These are phyloP conservation scores for Eudyptes chrysolophus DNA, from an alignment of 2,113 vertebrate species.

Conservation along the genomic window DNA sequence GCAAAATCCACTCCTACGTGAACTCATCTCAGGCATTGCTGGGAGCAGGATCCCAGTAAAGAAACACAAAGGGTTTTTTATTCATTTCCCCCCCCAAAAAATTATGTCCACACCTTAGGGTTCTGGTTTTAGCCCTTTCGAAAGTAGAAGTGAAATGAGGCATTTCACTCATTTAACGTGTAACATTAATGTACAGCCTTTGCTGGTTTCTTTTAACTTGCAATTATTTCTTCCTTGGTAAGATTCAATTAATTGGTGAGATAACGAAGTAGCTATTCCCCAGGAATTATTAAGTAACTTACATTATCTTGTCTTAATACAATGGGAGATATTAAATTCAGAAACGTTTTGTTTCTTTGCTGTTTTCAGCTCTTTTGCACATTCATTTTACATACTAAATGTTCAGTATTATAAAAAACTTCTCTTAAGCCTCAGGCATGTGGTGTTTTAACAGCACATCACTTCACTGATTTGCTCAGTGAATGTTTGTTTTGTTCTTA, in stretches of 20 bases:
- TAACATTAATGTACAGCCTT: background rate
- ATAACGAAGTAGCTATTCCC: slow-evolving; percentile 12
- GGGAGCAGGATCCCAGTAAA: background rate
- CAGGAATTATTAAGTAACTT: slow-evolving; percentile 5
- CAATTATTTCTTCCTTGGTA: background rate
- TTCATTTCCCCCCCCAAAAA: background rate
- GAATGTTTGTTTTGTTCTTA: background rate
- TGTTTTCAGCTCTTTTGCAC: background rate
- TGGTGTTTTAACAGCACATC: background rate
- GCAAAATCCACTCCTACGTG: background rate
- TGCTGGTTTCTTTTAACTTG: background rate
- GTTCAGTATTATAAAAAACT: background rate
- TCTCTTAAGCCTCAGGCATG: background rate
- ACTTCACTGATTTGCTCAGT: slow-evolving; percentile 5
- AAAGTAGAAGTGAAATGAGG: background rate
- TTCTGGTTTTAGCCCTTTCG: background rate
- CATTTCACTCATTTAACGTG: background rate
- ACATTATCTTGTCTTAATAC: background rate
- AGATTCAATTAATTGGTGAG: background rate
- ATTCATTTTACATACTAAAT: background rate
- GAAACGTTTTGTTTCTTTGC: background rate
- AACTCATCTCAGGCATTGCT: background rate
- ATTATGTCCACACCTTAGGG: background rate
- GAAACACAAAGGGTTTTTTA: background rate
- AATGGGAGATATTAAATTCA: background rate